A percentile compares a stretch with the other conserved stretches of the same genome.
phyloP scores from a whole-genome alignment of 1,140 invertebrate genomes.

The Ceratitis capitata region DNA sequence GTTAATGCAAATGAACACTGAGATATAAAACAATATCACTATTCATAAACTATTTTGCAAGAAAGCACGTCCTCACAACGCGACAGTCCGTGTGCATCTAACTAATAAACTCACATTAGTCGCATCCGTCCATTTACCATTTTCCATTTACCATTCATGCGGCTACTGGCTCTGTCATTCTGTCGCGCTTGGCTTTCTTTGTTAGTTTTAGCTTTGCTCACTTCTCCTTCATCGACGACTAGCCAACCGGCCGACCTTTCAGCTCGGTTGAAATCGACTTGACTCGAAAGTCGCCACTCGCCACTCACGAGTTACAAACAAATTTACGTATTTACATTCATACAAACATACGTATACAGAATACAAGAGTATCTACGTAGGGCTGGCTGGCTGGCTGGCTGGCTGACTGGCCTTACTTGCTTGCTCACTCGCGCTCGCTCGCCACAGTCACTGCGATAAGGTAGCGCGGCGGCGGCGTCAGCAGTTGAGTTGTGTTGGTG shows the following conservation, averaged over 20 bases:
- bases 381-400: background rate
- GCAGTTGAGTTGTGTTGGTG: background rate
- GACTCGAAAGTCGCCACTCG: conserved; percentile 36
- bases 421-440: conserved; percentile 42
- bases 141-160: conserved; percentile 38
- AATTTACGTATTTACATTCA: background rate
- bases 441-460: conserved; percentile 38
- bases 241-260: conserved; percentile 39
- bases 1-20: conserved; percentile 9
- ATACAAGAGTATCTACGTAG: background rate
- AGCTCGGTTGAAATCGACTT: conserved; percentile 33
- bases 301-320: conserved; percentile 16
- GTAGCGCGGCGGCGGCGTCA: background rate
- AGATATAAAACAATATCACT: conserved; percentile 25
- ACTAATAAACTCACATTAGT: conserved; percentile 48
- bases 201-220: conserved; percentile 32
- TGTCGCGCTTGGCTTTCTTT: conserved; percentile 34
- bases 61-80: conserved; percentile 56
- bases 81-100: conserved; percentile 63
- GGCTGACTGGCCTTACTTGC: conserved; percentile 43
- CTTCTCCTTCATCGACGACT: conserved; percentile 28
- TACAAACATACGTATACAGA: background rate
- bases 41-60: background rate
- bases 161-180: conserved; percentile 40
- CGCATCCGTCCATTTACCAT: conserved; percentile 39